Conservation (phyloP, 2,888 invertebrate species). For the Copidosoma aretas region DNA sequence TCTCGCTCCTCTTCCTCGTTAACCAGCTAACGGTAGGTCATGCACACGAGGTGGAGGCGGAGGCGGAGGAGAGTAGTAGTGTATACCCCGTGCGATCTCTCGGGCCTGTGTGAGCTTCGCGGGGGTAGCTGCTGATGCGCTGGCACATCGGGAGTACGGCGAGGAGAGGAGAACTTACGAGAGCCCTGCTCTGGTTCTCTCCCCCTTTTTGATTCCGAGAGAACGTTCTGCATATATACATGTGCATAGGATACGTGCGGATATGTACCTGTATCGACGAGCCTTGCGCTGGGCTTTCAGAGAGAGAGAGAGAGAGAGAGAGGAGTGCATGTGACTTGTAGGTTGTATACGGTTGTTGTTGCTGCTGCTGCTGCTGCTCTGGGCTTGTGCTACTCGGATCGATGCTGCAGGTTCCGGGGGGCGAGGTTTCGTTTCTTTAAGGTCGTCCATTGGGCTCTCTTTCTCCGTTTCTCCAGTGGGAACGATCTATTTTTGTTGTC, state of each 20-base stretch:
- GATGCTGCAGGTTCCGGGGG: not conserved
- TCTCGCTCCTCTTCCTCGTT: constrained; percentile 51
- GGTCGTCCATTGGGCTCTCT: not conserved
- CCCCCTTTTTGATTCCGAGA: not conserved
- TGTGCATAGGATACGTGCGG: too few relatives aligned
- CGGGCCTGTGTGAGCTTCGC: not conserved
- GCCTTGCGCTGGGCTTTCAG: too few relatives aligned
- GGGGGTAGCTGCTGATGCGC: too few relatives aligned
- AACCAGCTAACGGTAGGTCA: constrained; percentile 63
- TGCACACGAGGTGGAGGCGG: constrained; percentile 20
- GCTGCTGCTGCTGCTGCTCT: not conserved
- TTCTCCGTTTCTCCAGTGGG: not conserved
- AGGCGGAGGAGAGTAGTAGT: too few relatives aligned
- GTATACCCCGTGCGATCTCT: not conserved
- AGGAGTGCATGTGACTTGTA: too few relatives aligned
- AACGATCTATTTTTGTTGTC: too few relatives aligned
- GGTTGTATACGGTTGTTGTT: too few relatives aligned
- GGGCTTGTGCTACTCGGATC: not conserved
- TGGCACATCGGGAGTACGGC: constrained; percentile 3
- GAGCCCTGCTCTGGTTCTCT: not conserved
- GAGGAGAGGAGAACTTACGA: not conserved
- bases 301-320: too few relatives aligned
- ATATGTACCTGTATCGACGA: too few relatives aligned
- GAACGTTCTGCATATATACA: not conserved
- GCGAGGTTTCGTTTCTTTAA: constrained; percentile 34